A percentile compares a stretch with the other conserved stretches of the same genome.
phyloP scores from a whole-genome alignment of 2,888 invertebrate species.

The Chorisops tibialis region DNA sequence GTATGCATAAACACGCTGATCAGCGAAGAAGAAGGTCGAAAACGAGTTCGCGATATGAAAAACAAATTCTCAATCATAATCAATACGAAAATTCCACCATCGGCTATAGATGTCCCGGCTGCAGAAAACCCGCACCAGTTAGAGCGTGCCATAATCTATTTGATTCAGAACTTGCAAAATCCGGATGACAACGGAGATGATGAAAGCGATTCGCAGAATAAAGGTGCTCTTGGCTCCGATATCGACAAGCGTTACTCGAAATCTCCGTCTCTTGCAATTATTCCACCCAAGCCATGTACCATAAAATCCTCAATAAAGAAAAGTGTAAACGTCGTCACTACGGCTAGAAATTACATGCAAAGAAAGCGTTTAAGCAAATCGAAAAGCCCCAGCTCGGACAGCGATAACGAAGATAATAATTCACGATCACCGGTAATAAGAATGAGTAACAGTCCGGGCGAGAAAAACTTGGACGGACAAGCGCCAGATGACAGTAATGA shows the following conservation, averaged over 20 bases:
- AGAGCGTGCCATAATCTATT: constrained; percentile 68
- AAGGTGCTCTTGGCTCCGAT: background rate
- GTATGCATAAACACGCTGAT: constrained; percentile 80
- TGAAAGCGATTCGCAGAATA: constrained; percentile 5
- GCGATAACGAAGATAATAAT: background rate
- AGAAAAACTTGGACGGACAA: background rate
- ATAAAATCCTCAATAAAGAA: constrained; percentile 51
- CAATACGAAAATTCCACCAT: constrained; percentile 54
- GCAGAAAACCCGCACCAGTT: constrained; percentile 70
- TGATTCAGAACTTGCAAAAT: constrained; percentile 57
- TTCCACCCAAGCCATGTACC: constrained; percentile 49
- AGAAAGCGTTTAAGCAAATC: constrained; percentile 9
- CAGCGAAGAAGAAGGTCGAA: constrained; percentile 69
- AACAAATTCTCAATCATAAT: constrained; percentile 70
- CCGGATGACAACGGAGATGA: constrained; percentile 38
- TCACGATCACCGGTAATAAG: background rate
- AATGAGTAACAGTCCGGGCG: constrained; percentile 10
- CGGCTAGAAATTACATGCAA: constrained; percentile 44
- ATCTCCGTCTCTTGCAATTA: constrained; percentile 48
- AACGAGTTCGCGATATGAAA: constrained; percentile 75
- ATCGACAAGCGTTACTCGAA: constrained; percentile 38
- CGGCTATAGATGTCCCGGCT: constrained; percentile 51
- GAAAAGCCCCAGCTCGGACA: constrained; percentile 4
- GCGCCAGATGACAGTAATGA: background rate
- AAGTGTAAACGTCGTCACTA: constrained; percentile 51